Evolutionary conservation across 2,888 invertebrate species (phyloP).

Genomic region (Drosophila koepferae): DNA sequence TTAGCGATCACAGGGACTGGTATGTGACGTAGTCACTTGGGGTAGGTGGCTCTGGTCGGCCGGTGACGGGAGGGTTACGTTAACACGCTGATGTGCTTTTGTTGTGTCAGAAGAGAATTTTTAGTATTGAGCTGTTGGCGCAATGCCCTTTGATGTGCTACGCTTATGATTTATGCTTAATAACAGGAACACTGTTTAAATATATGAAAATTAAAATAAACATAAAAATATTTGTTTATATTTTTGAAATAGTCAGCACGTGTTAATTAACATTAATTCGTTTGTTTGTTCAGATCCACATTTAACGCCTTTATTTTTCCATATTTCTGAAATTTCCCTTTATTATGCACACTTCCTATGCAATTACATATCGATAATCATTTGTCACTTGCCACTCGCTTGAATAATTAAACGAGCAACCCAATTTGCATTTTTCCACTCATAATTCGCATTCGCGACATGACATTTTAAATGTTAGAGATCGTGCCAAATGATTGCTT

Average conservation of each 20-base stretch:
- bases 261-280: conserved; percentile 1
- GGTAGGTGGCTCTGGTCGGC: conserved; percentile 9
- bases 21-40: conserved; percentile 48
- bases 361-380: neutral
- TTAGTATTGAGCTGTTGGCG: neutral
- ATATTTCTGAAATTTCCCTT: neutral
- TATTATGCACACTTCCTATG: neutral
- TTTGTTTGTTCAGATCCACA: too few species aligned
- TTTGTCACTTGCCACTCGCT: conserved; percentile 9
- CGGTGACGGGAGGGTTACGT: conserved; percentile 1
- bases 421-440: conserved; percentile 22
- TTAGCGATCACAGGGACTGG: conserved; percentile 47
- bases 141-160: conserved; percentile 55
- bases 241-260: conserved; percentile 25
- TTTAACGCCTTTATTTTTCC: neutral
- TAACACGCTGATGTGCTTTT: conserved; percentile 12
- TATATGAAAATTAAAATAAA: conserved; percentile 27
- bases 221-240: conserved; percentile 46
- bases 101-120: conserved; percentile 13
- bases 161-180: conserved; percentile 50
- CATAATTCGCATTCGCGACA: conserved; percentile 13
- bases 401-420: conserved; percentile 15
- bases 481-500: conserved; percentile 37
- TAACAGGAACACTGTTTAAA: conserved; percentile 14
- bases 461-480: conserved; percentile 31